Conservation (phyloP, 1,140 invertebrate genomes). For the Tyrophagus putrescentiae region DNA sequence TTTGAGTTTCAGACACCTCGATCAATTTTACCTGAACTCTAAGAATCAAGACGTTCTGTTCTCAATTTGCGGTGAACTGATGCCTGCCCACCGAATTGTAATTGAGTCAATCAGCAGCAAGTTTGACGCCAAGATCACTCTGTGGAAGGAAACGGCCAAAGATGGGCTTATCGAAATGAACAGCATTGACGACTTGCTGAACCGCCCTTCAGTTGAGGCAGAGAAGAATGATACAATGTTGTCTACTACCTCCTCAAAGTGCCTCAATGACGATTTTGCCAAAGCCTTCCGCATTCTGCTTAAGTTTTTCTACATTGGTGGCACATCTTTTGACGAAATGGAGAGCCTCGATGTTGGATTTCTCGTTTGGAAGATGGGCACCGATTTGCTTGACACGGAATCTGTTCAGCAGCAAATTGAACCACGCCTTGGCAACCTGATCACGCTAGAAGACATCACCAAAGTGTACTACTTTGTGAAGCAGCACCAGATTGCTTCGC, state of each 20-base stretch:
- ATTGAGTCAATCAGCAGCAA: slow-evolving; percentile 3
- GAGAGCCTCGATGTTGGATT: background rate
- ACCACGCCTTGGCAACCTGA: background rate
- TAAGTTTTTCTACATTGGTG: background rate
- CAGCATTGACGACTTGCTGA: background rate
- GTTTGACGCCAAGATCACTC: background rate
- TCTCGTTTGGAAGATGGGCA: background rate
- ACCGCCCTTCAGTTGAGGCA: background rate
- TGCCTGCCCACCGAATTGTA: background rate
- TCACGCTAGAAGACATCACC: background rate
- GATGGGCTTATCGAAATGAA: background rate
- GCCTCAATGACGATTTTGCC: background rate
- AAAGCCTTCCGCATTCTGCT: slow-evolving; percentile 5
- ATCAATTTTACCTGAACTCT: background rate
- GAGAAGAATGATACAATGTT: background rate
- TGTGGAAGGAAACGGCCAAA: background rate
- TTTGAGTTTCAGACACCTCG: background rate
- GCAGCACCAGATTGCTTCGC: background rate
- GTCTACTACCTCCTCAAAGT: background rate
- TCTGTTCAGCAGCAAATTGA: background rate
- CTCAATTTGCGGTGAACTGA: background rate
- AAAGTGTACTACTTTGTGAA: background rate
- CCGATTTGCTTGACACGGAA: background rate
- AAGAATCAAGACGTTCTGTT: slow-evolving; percentile 2
- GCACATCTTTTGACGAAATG: background rate